Base-by-base conservation (phyloP, 2,797 vertebrate genomes). In the Halcyon smyrnensis region DNA sequence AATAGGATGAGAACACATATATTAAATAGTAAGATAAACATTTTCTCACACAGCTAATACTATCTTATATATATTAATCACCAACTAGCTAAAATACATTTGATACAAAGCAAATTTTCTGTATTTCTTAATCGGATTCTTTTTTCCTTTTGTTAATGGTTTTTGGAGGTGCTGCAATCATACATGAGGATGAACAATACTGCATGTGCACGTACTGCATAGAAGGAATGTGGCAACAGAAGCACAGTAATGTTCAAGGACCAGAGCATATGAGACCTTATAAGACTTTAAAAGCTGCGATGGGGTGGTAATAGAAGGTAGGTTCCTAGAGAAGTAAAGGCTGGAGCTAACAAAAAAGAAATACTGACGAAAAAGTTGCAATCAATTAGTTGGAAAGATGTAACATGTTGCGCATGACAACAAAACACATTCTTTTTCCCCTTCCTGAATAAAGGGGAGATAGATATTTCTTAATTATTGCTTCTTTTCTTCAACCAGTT, bases 161-260 rank as follows among this genome's bases (percentile, higher is more conserved):
- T 84, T 92, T 57, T 18, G 53, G 37, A 65, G 7, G 5, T 48
- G 25, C 34, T 89, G 21, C 46, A 76, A 14, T 24, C 12, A 20
- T 11, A 30, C 3, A 19, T 9, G 15, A 60, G 15, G 15, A 54
- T 76, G 56, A 92, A 30, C 3, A 73, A 5, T 11, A 16, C 6
- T 74, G 10, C 3, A 9, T 2, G 2, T 74, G 10, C 3, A 9
- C 2, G 2, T 43, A 12, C 37, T 63, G 9, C 10, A 8, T 18
- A 37, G 43, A 62, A 87, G 36, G 11, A 59, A 51, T 37, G 21
- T 28, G 30, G 11, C 8, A 43, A 34, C 5, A 50, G 39, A 65
- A 54, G 10, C 2, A 39, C 11, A 65, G 32, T 5, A 32, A 16
- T 12, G 2, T 65, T 84, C 30, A 50, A 75, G 30, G 34, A 45